Evolutionary conservation across 2,888 invertebrate species (phyloP).

Genomic region (Drosophila demipolita): DNA sequence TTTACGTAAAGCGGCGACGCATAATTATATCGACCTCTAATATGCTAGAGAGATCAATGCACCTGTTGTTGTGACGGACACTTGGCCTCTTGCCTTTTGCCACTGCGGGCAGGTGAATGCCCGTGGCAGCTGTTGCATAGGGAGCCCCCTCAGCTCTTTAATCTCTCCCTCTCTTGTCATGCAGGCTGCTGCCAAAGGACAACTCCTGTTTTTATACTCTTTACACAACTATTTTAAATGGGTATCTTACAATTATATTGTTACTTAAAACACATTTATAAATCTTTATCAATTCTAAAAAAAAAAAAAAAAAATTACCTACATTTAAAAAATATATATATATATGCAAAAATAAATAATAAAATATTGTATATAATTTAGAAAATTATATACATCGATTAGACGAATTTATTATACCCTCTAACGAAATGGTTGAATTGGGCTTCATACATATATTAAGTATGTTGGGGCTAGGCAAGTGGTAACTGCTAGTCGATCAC

Average conservation of each 20-base stretch:
- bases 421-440: too few species aligned
- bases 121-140: constrained; percentile 54
- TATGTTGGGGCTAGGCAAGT: not conserved
- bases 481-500: not conserved
- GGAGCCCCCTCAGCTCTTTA: not conserved
- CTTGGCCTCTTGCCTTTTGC: constrained; percentile 28
- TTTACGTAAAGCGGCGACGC: constrained; percentile 46
- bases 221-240: not conserved
- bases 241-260: not conserved
- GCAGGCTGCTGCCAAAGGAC: constrained; percentile 45
- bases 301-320: too few species aligned
- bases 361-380: not conserved
- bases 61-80: constrained; percentile 68
- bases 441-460: not conserved
- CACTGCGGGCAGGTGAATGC: constrained; percentile 63
- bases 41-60: constrained; percentile 48
- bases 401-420: not conserved
- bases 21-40: constrained; percentile 70
- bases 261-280: not conserved
- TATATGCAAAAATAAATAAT: too few species aligned
- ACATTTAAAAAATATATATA: too few species aligned
- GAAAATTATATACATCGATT: too few species aligned
- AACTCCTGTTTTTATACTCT: constrained; percentile 14
- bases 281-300: not conserved
- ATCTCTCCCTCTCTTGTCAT: constrained; percentile 6